Percentiles rank a stretch among this genome's conserved stretches.
Conservation (phyloP, 2,888 invertebrate species). For the Pteria penguin region DNA sequence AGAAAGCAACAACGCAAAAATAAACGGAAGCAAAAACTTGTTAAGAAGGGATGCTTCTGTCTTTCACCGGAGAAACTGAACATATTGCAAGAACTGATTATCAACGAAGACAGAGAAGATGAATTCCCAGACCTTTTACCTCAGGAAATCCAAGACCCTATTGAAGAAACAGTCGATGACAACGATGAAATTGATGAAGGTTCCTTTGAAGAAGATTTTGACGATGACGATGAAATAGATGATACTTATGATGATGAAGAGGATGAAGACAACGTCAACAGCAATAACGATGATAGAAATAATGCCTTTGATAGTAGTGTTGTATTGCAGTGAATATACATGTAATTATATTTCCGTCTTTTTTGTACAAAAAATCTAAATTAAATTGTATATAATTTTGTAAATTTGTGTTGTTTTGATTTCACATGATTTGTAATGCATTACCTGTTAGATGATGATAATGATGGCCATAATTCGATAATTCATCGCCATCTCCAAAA, state of each 20-base stretch:
- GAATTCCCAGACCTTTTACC: not conserved
- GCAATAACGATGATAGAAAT: too few species aligned
- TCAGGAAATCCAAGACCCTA: not conserved
- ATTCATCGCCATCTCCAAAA: too few species aligned
- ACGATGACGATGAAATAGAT: not conserved
- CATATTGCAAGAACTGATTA: constrained; percentile 1
- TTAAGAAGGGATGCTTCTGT: constrained; percentile 15
- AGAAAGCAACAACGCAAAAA: not conserved
- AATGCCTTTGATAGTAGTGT: too few species aligned
- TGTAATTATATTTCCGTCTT: too few species aligned
- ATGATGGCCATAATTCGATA: too few species aligned
- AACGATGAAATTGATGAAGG: not conserved
- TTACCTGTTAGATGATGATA: too few species aligned
- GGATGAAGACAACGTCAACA: not conserved
- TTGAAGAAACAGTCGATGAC: not conserved
- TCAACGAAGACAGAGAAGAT: not conserved
- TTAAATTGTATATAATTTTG: too few species aligned
- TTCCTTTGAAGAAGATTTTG: not conserved
- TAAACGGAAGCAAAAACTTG: not conserved
- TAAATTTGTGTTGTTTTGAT: too few species aligned
- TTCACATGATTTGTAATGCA: too few species aligned
- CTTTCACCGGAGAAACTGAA: constrained; percentile 6
- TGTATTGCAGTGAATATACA: too few species aligned
- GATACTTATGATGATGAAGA: not conserved
- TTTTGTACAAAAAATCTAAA: too few species aligned